Base-by-base conservation (phyloP, 2,113 vertebrate genomes). In the Pangasianodon gigas region DNA sequence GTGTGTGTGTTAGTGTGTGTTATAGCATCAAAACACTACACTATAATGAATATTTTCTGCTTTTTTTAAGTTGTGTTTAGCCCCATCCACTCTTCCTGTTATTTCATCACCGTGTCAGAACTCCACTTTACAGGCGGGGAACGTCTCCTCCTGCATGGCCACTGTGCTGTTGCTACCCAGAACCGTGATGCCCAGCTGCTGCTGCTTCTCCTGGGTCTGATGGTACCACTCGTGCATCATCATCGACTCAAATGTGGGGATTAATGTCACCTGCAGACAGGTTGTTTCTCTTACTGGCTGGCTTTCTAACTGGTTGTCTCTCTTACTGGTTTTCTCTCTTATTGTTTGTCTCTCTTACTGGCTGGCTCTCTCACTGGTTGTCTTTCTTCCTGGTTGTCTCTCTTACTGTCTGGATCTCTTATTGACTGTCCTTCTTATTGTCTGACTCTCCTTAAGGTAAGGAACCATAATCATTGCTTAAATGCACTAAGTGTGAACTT, bases 91-190 rank as follows among this genome's bases (percentile, higher is more conserved):
- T 54, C 58, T 14, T 24, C 3, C 26, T 85, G 13, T 85, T 16
- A 44, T 65, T 48, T 46, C 13, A 48, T 29, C 58, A 56, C 16
- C 16, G 41, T 65, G 32, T 96, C 94, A 98, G 94, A 99, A 98
- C 94, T 98, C 98, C 89, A 99, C 97, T 95, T 99, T 99, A 96
- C 98, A 99, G 84, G 98, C 98, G 0, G 98, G 98, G 93, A 99
- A 99, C 69, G 97, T 97, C 91, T 99, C 98, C 0, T 97, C 98
- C 94, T 99, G 98, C 97, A 98, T 99, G 89, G 97, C 97, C 58
- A 99, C 98, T 0, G 97, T 98, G 95, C 98, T 99, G 96, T 97
- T 97, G 89, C 97, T 98, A 86, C 97, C 98, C 92, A 99, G 95
- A 62, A 99, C 97, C 0, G 96, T 97, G 94, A 99, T 95, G 69